Evolutionary conservation across 2,113 vertebrate species (phyloP), one percentile per base, ranked within the genome.

Genomic region (Haemorhous mexicanus): DNA sequence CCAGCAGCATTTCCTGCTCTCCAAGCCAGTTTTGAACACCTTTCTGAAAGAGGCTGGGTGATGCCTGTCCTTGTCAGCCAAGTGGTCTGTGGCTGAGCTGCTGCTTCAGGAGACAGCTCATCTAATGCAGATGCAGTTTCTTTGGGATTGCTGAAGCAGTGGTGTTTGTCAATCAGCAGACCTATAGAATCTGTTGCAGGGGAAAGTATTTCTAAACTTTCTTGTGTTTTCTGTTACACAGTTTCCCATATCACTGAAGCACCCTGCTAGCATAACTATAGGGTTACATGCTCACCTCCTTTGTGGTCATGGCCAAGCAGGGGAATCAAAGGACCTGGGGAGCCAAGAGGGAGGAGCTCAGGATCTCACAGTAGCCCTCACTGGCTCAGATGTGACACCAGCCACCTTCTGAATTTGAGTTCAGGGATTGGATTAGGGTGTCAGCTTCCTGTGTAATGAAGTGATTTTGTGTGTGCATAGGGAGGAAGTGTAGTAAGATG

Each of bases 211-310:
- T 49, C 24, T 47, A 11, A 28, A 11, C 22, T 32, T 32, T 16
- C 33, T 21, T 5, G 6, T 80, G 14, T 63, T 72, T 62, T 49
- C 15, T 64, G 16, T 41, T 61, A 22, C 0, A 0, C 37, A 27
- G 23, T 80, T 46, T 75, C 53, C 66, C 12, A 0, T 49, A 5
- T 37, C 37, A 33, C 22, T 37, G n/a, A 19, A 64, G 44, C 15
- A 30, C 27, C 21, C 33, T 74, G 44, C 49, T 52, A 7, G 6
- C 52, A 1, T 50, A 37, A 12, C 33, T 30, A 0, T 17, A 30
- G 50, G 73, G 24, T 32, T 63, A 27, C 24, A 19, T 0, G 0
- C 39, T 82, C 2, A 1, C 24, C 62, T 53, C 23, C 44, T 41
- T 41, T 1, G 1, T 47, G 16, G 33, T 56, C 26, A 37, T 11